These are phyloP conservation scores for Panopea generosa DNA, from an alignment of 2,888 invertebrate genomes.

Conservation along the genomic window DNA sequence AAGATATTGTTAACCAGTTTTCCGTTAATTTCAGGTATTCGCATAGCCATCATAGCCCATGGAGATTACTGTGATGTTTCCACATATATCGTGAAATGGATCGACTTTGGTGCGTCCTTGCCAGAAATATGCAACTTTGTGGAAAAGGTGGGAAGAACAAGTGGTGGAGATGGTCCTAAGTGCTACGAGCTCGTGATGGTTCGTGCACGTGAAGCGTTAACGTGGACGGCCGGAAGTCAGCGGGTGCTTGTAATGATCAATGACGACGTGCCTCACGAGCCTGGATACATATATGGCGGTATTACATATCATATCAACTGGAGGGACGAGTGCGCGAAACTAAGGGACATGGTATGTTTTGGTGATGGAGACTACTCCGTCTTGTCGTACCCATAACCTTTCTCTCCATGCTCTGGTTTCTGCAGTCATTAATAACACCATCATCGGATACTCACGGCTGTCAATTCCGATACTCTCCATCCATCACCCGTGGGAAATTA, in stretches of 20 bases:
- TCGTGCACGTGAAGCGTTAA: conserved; percentile 69
- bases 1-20: no score
- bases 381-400: no score
- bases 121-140: conserved; percentile 75
- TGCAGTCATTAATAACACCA: no score
- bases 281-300: conserved; percentile 63
- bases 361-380: no score
- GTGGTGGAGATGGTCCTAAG: conserved; percentile 78
- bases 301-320: conserved; percentile 75
- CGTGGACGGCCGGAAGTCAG: conserved; percentile 78
- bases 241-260: conserved; percentile 78
- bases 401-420: no score
- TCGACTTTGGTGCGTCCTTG: conserved; percentile 75
- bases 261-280: conserved; percentile 73
- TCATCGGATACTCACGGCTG: no score
- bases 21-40: conserved; percentile 67
- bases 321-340: conserved; percentile 63
- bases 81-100: conserved; percentile 75
- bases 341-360: conserved; percentile 68
- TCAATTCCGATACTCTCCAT: no score
- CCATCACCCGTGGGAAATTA: no score
- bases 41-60: conserved; percentile 78
- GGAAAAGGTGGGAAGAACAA: conserved; percentile 68
- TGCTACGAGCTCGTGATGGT: conserved; percentile 80
- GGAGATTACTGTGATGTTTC: conserved; percentile 79